phyloP scores from a whole-genome alignment of 1,140 invertebrate genomes.

The Lepidurus couesii region DNA sequence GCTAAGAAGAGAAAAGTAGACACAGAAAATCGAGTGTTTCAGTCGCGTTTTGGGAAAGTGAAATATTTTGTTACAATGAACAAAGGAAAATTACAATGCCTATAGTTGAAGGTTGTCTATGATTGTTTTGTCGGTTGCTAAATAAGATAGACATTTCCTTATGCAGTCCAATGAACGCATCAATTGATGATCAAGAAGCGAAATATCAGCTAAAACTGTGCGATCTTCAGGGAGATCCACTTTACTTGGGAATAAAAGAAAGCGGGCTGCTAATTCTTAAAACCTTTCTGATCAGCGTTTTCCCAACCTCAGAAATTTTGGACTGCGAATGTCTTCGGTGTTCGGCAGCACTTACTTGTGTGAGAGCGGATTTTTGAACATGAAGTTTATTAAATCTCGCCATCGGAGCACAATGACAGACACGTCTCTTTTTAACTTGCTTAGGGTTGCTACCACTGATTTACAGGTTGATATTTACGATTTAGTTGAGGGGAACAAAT shows the following conservation, averaged over 20 bases:
- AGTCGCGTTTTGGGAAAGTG: too few species aligned
- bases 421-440: conserved; percentile 28
- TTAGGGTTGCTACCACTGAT: not conserved
- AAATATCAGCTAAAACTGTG: not conserved
- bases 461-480: not conserved
- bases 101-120: too few species aligned
- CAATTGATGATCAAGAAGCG: not conserved
- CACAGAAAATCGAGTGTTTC: too few species aligned
- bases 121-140: too few species aligned
- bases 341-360: too few species aligned
- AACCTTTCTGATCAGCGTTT: not conserved
- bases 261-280: not conserved
- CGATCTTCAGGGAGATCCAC: not conserved
- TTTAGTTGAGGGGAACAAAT: not conserved
- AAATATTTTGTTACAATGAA: too few species aligned
- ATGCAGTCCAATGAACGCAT: not conserved
- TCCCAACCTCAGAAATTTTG: not conserved
- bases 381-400: not conserved
- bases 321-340: not conserved
- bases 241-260: not conserved
- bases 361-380: too few species aligned
- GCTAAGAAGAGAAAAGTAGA: too few species aligned
- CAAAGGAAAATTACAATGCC: too few species aligned
- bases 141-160: not conserved
- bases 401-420: conserved; percentile 19